phyloP scores from a whole-genome alignment of 2,888 invertebrate genomes.

The Xanthia icteritia region DNA sequence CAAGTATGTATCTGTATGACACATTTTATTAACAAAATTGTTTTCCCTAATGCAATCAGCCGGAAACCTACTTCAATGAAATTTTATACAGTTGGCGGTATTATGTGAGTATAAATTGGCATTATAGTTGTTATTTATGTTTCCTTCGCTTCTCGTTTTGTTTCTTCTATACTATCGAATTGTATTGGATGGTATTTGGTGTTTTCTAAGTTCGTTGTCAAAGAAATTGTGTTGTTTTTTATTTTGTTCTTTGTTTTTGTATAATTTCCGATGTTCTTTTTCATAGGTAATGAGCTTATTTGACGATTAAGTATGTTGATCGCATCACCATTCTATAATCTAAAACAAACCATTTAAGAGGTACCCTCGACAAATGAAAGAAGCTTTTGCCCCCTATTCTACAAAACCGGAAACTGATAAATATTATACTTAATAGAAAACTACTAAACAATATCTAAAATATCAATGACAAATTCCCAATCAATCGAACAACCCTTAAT shows the following conservation, averaged over 20 bases:
- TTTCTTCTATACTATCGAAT: constrained; percentile 61
- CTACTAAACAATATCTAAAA: background rate
- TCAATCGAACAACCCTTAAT: constrained; percentile 1
- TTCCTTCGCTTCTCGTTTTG: constrained; percentile 62
- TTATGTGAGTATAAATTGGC: constrained; percentile 83
- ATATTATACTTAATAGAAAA: background rate
- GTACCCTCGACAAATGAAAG: background rate
- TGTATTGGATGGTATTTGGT: constrained; percentile 77
- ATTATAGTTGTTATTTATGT: constrained; percentile 54
- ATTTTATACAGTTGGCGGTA: constrained; percentile 87
- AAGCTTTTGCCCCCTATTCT: background rate
- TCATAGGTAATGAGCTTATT: too few species aligned
- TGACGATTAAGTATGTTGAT: background rate
- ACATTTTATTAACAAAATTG: constrained; percentile 66
- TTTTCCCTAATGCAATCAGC: constrained; percentile 84
- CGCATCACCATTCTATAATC: background rate
- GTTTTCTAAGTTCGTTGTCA: constrained; percentile 28
- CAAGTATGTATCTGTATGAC: constrained; percentile 28
- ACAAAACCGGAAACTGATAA: background rate
- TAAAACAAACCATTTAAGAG: background rate
- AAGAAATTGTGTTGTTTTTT: constrained; percentile 22
- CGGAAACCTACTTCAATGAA: constrained; percentile 88
- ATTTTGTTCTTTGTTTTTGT: constrained; percentile 21
- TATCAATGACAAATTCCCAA: background rate
- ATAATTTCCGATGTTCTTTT: background rate